These are phyloP conservation scores for Limenitis camilla DNA, from an alignment of 2,888 invertebrate genomes.

Conservation along the genomic window DNA sequence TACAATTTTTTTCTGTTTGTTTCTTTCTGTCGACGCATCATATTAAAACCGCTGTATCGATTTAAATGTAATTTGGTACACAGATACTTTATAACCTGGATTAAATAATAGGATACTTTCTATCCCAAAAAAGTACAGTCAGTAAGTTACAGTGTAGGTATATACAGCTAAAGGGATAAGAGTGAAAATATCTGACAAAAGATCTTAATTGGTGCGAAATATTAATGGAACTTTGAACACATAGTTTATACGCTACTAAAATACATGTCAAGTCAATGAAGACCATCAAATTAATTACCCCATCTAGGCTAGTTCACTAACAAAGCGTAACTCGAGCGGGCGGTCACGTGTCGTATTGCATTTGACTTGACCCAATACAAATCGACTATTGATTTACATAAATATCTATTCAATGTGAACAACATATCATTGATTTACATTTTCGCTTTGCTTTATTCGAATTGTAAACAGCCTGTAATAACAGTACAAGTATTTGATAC, in stretches of 20 bases:
- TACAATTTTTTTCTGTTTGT: no score
- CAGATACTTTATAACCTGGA: no score
- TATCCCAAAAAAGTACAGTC: no score
- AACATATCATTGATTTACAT: constrained; percentile 1
- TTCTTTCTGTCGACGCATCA: no score
- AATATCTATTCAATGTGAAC: constrained; percentile 13
- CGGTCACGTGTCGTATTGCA: constrained; percentile 21
- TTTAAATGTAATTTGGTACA: no score
- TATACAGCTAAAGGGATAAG: no score
- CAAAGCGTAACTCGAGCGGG: constrained; percentile 8
- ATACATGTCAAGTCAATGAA: not conserved
- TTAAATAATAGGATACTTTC: no score
- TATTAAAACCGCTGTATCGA: no score
- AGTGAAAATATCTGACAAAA: no score
- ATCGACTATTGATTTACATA: constrained; percentile 20
- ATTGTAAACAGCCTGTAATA: not conserved
- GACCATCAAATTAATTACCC: not conserved
- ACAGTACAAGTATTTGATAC: no score
- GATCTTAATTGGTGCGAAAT: no score
- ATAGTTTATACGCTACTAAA: not conserved
- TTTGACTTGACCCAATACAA: constrained; percentile 19
- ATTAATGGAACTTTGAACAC: not conserved
- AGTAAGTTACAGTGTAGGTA: no score
- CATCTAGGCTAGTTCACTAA: constrained; percentile 10
- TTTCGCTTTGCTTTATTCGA: not conserved